These are phyloP conservation scores for Zosterops japonicus DNA, from an alignment of 2,113 vertebrate genomes.

Conservation along the genomic window DNA sequence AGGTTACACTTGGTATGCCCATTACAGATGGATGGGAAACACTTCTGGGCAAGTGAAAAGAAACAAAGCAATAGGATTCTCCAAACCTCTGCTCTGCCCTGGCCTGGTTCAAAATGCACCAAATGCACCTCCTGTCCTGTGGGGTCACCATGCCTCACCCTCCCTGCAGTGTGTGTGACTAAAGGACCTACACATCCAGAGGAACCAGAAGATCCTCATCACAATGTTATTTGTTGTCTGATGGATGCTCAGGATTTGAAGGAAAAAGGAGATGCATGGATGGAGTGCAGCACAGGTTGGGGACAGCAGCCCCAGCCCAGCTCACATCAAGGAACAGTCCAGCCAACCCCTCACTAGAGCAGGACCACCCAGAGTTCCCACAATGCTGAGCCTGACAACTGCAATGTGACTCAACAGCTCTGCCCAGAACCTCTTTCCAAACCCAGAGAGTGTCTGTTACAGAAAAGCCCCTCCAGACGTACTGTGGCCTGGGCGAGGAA, in stretches of 20 bases:
- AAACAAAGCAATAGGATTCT: neutral
- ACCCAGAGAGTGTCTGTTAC: neutral
- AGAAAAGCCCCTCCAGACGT: constrained; percentile 13
- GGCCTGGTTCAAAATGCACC: neutral
- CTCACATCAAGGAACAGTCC: rapidly evolving
- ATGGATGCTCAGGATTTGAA: neutral
- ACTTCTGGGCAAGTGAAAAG: neutral
- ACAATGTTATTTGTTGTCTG: too few species aligned
- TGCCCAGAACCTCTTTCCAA: neutral
- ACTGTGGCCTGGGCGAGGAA: constrained; percentile 87
- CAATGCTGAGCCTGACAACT: too few species aligned
- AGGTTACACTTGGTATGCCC: rapidly evolving
- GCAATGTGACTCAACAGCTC: neutral
- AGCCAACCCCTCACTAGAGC: neutral
- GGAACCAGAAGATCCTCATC: neutral
- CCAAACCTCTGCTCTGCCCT: neutral
- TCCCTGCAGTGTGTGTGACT: rapidly evolving
- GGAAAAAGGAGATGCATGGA: neutral
- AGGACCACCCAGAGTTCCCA: neutral
- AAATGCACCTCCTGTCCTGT: neutral
- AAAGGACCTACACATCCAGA: neutral
- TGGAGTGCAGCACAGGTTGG: rapidly evolving
- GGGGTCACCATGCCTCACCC: too few species aligned
- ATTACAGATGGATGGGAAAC: neutral
- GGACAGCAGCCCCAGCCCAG: neutral